These are phyloP conservation scores for Netelia virgata DNA, from an alignment of 2,888 invertebrate species.

Conservation along the genomic window DNA sequence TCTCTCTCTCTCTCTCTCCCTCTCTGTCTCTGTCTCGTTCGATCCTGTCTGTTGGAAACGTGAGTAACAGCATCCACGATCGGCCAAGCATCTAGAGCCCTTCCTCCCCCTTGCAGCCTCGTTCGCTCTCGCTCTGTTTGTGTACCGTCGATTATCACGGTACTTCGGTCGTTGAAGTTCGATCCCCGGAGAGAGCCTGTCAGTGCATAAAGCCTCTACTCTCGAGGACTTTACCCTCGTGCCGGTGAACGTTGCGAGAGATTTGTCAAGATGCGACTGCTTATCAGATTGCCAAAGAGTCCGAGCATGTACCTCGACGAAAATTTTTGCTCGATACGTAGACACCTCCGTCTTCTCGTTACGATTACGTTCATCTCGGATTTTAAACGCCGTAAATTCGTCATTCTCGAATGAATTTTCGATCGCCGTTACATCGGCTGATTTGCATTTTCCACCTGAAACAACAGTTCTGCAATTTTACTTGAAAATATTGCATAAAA, in stretches of 20 bases:
- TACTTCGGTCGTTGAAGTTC: conserved; percentile 71
- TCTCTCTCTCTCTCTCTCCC: conserved; percentile 11
- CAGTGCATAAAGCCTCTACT: conserved; percentile 15
- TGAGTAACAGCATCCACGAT: conserved; percentile 39
- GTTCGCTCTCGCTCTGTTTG: conserved; percentile 74
- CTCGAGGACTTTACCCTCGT: conserved; percentile 57
- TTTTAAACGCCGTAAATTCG: too few species aligned
- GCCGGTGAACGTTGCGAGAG: not conserved
- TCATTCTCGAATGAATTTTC: too few species aligned
- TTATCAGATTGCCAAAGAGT: conserved; percentile 8
- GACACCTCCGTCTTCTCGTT: not conserved
- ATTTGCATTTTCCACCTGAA: not conserved
- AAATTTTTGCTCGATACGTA: not conserved
- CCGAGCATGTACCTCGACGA: not conserved
- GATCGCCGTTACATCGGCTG: too few species aligned
- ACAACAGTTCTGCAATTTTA: not conserved
- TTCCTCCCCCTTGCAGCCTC: conserved; percentile 48
- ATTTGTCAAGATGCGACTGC: not conserved
- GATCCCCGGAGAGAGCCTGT: conserved; percentile 46
- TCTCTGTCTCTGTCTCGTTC: not conserved
- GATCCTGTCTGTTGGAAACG: not conserved
- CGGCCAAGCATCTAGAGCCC: conserved; percentile 46
- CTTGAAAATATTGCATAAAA: not conserved
- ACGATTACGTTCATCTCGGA: not conserved
- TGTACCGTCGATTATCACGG: conserved; percentile 80